phyloP scores from a whole-genome alignment of 2,797 vertebrate species.

The Macroramphosus scolopax region DNA sequence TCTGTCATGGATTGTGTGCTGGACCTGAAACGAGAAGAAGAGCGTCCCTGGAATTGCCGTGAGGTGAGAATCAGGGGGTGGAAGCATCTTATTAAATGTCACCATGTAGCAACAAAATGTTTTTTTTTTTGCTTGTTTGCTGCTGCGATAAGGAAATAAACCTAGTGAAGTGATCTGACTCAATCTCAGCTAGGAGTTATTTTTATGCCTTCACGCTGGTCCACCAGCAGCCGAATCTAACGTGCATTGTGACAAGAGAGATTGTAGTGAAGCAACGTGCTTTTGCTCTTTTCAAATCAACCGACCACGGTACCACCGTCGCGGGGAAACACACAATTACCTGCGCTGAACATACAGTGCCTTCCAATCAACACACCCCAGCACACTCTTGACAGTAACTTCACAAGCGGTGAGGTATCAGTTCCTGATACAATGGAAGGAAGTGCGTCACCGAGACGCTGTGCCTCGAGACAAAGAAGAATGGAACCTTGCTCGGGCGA shows the following conservation, averaged over 20 bases:
- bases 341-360: constrained; percentile 8
- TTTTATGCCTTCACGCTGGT: constrained; percentile 16
- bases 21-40: constrained; percentile 3
- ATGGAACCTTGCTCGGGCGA: constrained; percentile 63
- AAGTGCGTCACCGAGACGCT: constrained; percentile 75
- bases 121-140: constrained; percentile 51
- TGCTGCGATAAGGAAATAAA: constrained; percentile 40
- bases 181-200: constrained; percentile 27
- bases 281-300: not conserved
- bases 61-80: constrained; percentile 24
- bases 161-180: constrained; percentile 42
- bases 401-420: constrained; percentile 58
- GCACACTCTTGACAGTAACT: constrained; percentile 55
- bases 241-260: no score
- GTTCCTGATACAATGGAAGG: constrained; percentile 83
- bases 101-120: constrained; percentile 50
- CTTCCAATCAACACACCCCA: constrained; percentile 34
- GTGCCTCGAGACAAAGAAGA: constrained; percentile 69
- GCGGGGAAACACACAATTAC: constrained; percentile 11
- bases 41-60: not conserved
- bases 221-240: no score
- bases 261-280: no score
- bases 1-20: no score
- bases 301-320: not conserved
- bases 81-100: constrained; percentile 38